Base-by-base conservation (phyloP, 2,113 vertebrate genomes). In the Strix uralensis region DNA sequence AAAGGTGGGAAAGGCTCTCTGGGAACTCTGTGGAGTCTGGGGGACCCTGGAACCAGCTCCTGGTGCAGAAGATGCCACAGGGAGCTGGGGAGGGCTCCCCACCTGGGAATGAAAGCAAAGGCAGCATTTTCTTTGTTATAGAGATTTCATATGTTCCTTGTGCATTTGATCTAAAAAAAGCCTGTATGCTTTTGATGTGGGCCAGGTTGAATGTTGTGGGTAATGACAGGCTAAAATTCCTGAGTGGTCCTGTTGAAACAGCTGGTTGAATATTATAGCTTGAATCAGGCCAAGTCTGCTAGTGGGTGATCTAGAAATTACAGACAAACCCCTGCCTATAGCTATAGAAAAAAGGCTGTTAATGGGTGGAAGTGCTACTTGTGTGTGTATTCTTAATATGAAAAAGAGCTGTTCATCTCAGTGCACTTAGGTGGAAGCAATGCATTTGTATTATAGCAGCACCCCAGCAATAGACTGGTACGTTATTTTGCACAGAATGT, bases 361-460 rank as follows among this genome's bases (percentile, higher is more conserved):
- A 7, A 42, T 10, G 11, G 7, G 27, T 13, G 38, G 2, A 32
- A 66, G 20, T 3, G 2, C 10, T 38, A 10, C 10, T 57, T 44
- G 5, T 29, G 3, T 38, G 29, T 46, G 13, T 27, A 2, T 7
- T 47, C 17, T 29, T 54, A 3, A 15, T 6, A 21, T 6, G 20
- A 42, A 23, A 38, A 34, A 21, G 54, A 54, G 22, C 36, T 4
- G 1, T 7, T 57, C 1, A 25, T 34, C 58, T 52, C 22, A 6
- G 20, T 1, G 1, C 0, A 0, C 15, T 83, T 18, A 5, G 2
- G 15, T 6, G 18, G 14, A 21, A 40, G 44, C 7, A 8, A 29
- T 0, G 3, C 13, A 2, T 67, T 52, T 52, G 3, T 34, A 5
- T 19, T 72, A 4, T 3, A 40, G 27, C 2, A 29, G 15, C 4